Evolutionary conservation across 2,797 vertebrate species (phyloP).

Genomic region (Spinus olivaceus): DNA sequence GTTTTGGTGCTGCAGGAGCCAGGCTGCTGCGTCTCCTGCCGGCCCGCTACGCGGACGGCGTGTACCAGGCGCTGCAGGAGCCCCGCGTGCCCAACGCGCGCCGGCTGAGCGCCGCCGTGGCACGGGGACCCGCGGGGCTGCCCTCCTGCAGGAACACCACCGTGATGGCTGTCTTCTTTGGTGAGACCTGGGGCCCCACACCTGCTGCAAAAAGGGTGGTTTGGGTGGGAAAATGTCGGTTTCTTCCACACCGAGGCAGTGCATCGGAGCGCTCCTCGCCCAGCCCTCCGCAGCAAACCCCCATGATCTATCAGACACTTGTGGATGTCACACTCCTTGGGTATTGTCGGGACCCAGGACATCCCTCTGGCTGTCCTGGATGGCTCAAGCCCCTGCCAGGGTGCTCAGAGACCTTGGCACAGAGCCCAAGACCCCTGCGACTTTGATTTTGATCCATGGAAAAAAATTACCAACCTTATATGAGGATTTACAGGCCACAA

Average conservation of each 20-base stretch:
- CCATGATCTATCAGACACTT: neutral
- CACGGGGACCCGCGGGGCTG: slow-evolving; percentile 74
- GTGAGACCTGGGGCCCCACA: slow-evolving; percentile 67
- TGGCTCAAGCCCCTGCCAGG: too few species aligned
- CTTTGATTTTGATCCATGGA: too few species aligned
- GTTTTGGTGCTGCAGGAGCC: slow-evolving; percentile 74
- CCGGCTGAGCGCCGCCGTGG: slow-evolving; percentile 72
- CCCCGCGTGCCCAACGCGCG: slow-evolving; percentile 86
- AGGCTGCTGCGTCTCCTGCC: slow-evolving; percentile 83
- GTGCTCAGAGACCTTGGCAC: too few species aligned
- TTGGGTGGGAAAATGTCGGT: neutral
- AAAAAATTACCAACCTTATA: too few species aligned
- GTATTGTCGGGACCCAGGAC: too few species aligned
- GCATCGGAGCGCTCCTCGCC: accelerated
- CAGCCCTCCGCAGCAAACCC: neutral
- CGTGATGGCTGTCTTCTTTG: slow-evolving; percentile 88
- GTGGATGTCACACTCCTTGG: too few species aligned
- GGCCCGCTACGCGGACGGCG: slow-evolving; percentile 86
- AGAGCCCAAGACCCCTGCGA: too few species aligned
- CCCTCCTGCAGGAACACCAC: slow-evolving; percentile 84
- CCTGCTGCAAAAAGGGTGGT: accelerated
- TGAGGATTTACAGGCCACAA: too few species aligned
- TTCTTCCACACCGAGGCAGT: accelerated
- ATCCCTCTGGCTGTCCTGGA: too few species aligned
- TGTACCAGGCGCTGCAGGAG: slow-evolving; percentile 81